Evolutionary conservation across 2,113 vertebrate species (phyloP).

Genomic region (Daubentonia madagascariensis): DNA sequence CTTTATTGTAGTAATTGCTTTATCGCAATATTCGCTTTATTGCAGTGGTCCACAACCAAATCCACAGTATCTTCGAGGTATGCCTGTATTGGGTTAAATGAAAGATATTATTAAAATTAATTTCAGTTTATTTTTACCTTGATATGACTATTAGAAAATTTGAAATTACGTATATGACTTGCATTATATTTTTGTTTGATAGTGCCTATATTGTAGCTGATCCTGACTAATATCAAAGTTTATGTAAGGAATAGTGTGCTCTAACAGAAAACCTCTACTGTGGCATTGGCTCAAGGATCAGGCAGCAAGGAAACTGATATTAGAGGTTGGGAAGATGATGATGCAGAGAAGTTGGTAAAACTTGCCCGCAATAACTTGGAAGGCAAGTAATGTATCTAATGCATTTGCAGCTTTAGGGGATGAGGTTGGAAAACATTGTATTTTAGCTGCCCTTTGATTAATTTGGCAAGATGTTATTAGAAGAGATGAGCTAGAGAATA

Average conservation of each 20-base stretch:
- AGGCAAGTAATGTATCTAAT: neutral
- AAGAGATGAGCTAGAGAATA: neutral
- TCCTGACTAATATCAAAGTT: constrained; percentile 6
- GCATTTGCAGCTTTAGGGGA: neutral
- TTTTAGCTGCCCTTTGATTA: neutral
- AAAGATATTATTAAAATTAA: neutral
- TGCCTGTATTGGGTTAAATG: neutral
- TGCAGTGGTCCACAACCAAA: neutral
- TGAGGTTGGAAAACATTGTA: neutral
- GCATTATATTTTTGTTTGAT: neutral
- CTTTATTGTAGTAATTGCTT: neutral
- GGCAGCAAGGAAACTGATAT: neutral
- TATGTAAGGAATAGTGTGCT: neutral
- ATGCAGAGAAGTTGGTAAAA: neutral
- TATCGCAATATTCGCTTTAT: neutral
- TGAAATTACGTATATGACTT: neutral
- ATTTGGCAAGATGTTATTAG: neutral
- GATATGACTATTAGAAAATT: neutral
- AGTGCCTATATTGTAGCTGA: neutral
- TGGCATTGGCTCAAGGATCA: neutral
- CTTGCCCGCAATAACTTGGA: neutral
- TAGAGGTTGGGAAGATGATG: neutral
- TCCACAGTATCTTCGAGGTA: neutral
- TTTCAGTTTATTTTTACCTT: neutral
- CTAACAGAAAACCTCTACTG: neutral